Evolutionary conservation across 2,888 invertebrate species (phyloP).

Genomic region (Nephrocerus scutellatus): DNA sequence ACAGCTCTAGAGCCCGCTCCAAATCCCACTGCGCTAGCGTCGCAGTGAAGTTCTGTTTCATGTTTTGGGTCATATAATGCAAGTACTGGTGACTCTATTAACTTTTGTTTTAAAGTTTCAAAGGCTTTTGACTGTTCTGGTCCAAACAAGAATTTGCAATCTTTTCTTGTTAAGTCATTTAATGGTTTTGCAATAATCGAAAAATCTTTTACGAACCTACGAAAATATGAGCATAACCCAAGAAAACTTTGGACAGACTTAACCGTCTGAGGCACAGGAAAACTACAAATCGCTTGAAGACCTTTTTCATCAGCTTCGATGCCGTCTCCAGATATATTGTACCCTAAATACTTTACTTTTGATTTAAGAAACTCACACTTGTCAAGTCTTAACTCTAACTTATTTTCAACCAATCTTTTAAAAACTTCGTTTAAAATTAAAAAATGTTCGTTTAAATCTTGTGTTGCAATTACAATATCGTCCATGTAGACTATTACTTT

Average conservation of each 20-base stretch:
- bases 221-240: slow-evolving; percentile 3
- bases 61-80: not conserved
- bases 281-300: not conserved
- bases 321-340: not conserved
- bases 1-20: not conserved
- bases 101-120: not conserved
- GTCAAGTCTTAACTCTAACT: slow-evolving; percentile 3
- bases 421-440: not conserved
- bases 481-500: slow-evolving; percentile 23
- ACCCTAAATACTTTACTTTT: slow-evolving; percentile 3
- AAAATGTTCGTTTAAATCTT: not conserved
- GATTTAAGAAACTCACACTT: slow-evolving; percentile 2
- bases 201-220: slow-evolving; percentile 1
- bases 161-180: slow-evolving; percentile 1
- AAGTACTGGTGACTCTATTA: not conserved
- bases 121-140: not conserved
- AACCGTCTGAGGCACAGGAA: not conserved
- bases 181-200: slow-evolving; percentile 1
- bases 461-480: not conserved
- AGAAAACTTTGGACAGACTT: slow-evolving; percentile 3
- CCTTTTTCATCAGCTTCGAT: not conserved
- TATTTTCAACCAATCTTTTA: not conserved
- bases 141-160: not conserved
- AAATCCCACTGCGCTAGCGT: not conserved
- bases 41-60: not conserved